Evolutionary conservation across 1,140 invertebrate species (phyloP).

Genomic region (Drosophila serrata): DNA sequence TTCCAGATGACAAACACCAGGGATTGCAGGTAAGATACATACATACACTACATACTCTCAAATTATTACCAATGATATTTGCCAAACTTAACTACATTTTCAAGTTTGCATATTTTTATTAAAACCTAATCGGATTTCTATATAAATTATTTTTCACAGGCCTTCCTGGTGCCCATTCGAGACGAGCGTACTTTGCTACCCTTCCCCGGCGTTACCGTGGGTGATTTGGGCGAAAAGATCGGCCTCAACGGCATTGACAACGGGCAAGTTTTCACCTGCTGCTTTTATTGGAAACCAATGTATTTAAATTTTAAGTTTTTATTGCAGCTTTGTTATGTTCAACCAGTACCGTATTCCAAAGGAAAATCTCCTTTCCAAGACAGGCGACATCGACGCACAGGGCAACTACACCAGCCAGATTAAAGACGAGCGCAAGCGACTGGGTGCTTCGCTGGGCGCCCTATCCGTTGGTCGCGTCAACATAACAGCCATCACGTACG

Average conservation of each 20-base stretch:
- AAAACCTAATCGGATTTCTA: too few species aligned
- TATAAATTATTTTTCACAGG: slow-evolving; percentile 51
- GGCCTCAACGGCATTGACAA: slow-evolving; percentile 94
- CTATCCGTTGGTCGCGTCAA: slow-evolving; percentile 92
- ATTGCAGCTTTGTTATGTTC: slow-evolving; percentile 92
- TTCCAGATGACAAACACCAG: slow-evolving; percentile 90
- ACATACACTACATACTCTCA: rapidly evolving
- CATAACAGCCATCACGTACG: slow-evolving; percentile 86
- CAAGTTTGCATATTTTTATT: too few species aligned
- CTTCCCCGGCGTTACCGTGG: slow-evolving; percentile 91
- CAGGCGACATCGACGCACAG: slow-evolving; percentile 93
- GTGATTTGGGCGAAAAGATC: slow-evolving; percentile 93
- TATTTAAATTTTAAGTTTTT: background rate
- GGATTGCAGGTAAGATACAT: slow-evolving; percentile 88
- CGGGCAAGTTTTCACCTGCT: slow-evolving; percentile 86
- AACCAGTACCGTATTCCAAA: slow-evolving; percentile 93
- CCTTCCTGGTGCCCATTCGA: slow-evolving; percentile 92
- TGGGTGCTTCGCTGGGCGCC: slow-evolving; percentile 93
- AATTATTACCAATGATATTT: too few species aligned
- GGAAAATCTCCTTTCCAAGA: slow-evolving; percentile 92
- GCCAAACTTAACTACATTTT: too few species aligned
- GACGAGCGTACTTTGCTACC: slow-evolving; percentile 90
- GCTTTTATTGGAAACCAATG: too few species aligned
- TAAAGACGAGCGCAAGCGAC: slow-evolving; percentile 92
- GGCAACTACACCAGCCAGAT: slow-evolving; percentile 92